Evolutionary conservation across 2,113 vertebrate species (phyloP).

Genomic region (Elgaria multicarinata): DNA sequence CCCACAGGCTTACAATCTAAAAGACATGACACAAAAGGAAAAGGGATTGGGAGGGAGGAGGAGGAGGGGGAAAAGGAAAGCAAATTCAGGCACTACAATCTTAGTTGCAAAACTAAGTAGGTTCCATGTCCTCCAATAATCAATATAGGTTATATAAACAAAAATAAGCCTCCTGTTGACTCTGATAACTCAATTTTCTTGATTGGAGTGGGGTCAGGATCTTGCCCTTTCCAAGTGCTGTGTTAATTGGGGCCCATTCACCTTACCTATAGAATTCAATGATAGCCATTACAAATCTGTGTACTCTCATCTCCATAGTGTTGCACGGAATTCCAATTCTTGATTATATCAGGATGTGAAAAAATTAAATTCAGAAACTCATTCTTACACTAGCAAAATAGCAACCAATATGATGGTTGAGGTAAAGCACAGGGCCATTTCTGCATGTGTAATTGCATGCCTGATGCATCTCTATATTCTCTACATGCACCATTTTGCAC

Average conservation of each 20-base stretch:
- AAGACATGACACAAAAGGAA: no score
- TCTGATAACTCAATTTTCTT: neutral
- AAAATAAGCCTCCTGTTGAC: neutral
- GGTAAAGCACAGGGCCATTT: neutral
- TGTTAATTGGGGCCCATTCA: neutral
- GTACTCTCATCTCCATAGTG: neutral
- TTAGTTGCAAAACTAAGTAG: no score
- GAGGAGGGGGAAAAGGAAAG: no score
- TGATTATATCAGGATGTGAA: neutral
- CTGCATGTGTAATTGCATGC: neutral
- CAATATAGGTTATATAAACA: neutral
- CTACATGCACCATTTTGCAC: no score
- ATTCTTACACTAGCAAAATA: neutral
- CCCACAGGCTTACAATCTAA: no score
- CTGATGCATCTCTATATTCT: no score
- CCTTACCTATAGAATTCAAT: neutral
- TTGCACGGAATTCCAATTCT: neutral
- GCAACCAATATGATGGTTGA: neutral
- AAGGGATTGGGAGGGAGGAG: no score
- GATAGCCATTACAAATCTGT: neutral
- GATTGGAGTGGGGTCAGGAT: neutral
- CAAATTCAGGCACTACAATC: no score
- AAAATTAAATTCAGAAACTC: neutral
- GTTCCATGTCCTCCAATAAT: neutral
- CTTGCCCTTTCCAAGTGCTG: neutral